These are phyloP conservation scores for Origma solitaria DNA, from an alignment of 2,113 vertebrate genomes.

Conservation along the genomic window DNA sequence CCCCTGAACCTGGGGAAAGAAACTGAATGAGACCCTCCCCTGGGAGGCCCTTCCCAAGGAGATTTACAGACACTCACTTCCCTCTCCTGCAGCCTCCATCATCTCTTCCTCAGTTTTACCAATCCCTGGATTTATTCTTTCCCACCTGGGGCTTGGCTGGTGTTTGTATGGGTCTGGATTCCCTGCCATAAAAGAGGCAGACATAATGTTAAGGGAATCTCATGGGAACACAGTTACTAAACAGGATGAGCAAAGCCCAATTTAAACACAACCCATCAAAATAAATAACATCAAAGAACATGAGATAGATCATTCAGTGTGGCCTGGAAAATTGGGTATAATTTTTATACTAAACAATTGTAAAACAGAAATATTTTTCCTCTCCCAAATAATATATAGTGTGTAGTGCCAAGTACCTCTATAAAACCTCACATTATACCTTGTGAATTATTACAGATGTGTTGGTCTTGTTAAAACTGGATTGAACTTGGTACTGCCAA, in stretches of 20 bases:
- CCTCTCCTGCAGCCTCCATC: background rate
- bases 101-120: background rate
- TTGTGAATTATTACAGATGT: background rate
- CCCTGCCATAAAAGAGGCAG: background rate
- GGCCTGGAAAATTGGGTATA: background rate
- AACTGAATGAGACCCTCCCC: background rate
- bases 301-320: background rate
- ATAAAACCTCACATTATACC: conserved; percentile 10
- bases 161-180: background rate
- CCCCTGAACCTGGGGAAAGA: background rate
- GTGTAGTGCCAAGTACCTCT: background rate
- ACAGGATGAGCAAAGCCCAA: background rate
- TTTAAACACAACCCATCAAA: background rate
- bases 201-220: background rate
- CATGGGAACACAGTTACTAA: background rate
- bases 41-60: background rate
- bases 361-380: background rate
- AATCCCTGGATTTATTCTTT: background rate
- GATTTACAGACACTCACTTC: background rate
- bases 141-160: background rate
- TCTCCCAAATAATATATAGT: background rate
- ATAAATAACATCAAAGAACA: background rate
- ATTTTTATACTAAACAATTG: background rate
- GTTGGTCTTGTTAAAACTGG: background rate
- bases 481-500: background rate